phyloP scores from a whole-genome alignment of 2,888 invertebrate species.

The Spilosoma lubricipeda region DNA sequence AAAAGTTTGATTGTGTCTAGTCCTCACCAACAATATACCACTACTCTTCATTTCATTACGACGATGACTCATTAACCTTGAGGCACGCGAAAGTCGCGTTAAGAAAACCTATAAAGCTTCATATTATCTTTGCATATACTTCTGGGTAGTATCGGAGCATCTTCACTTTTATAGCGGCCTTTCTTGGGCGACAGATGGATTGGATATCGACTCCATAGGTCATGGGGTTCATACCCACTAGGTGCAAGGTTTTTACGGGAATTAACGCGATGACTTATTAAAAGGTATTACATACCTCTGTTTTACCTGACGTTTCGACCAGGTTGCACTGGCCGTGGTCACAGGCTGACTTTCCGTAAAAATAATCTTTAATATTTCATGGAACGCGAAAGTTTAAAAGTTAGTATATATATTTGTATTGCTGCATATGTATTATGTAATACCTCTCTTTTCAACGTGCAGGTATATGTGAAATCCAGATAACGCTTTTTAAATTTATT shows the following conservation, averaged over 20 bases:
- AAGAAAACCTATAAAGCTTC: constrained; percentile 22
- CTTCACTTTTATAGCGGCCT: background rate
- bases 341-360: no score
- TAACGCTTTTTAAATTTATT: background rate
- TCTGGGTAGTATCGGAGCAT: constrained; percentile 15
- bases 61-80: constrained; percentile 35
- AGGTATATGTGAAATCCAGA: background rate
- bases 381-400: no score
- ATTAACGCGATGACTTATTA: no score
- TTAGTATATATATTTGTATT: no score
- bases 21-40: background rate
- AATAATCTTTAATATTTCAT: no score
- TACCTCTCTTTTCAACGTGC: background rate
- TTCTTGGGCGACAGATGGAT: background rate
- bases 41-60: constrained; percentile 33
- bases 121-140: constrained; percentile 23
- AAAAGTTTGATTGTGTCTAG: background rate
- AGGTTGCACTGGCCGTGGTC: no score
- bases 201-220: background rate
- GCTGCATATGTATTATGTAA: background rate
- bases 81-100: constrained; percentile 40
- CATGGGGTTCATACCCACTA: background rate
- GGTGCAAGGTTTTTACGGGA: no score
- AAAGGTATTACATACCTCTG: no score
- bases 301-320: no score